Evolutionary conservation across 2,888 invertebrate genomes (phyloP).

Genomic region (Papilio elwesi): DNA sequence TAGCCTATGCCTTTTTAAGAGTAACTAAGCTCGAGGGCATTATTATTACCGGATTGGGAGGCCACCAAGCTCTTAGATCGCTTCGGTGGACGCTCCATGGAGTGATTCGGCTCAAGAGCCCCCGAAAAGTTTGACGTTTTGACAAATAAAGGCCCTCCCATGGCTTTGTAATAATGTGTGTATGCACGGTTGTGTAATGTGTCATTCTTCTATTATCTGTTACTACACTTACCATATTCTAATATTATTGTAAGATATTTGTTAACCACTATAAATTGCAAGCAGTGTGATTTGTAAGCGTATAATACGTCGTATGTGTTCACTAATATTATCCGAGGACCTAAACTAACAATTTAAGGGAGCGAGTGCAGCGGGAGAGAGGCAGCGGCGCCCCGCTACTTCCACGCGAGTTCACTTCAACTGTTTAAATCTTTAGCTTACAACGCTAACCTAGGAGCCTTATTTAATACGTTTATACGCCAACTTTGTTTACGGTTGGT

Average conservation of each 20-base stretch:
- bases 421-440: conserved; percentile 25
- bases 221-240: too few species aligned
- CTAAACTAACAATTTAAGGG: conserved; percentile 24
- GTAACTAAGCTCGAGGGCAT: too few species aligned
- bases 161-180: too few species aligned
- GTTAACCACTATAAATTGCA: neutral
- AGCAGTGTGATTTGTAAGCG: neutral
- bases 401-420: conserved; percentile 32
- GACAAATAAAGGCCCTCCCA: too few species aligned
- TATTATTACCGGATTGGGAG: too few species aligned
- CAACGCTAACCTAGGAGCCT: conserved; percentile 20
- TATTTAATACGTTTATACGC: neutral
- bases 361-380: conserved; percentile 1
- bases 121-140: too few species aligned
- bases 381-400: conserved; percentile 21
- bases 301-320: neutral
- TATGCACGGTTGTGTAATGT: too few species aligned
- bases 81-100: too few species aligned
- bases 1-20: too few species aligned
- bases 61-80: too few species aligned
- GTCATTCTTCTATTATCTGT: too few species aligned
- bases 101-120: too few species aligned
- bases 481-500: neutral
- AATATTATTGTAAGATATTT: neutral
- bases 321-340: conserved; percentile 17